Percentiles rank a stretch among this genome's conserved stretches.
Conservation (phyloP, 1,140 invertebrate genomes). For the Oedothorax gibbosus region DNA sequence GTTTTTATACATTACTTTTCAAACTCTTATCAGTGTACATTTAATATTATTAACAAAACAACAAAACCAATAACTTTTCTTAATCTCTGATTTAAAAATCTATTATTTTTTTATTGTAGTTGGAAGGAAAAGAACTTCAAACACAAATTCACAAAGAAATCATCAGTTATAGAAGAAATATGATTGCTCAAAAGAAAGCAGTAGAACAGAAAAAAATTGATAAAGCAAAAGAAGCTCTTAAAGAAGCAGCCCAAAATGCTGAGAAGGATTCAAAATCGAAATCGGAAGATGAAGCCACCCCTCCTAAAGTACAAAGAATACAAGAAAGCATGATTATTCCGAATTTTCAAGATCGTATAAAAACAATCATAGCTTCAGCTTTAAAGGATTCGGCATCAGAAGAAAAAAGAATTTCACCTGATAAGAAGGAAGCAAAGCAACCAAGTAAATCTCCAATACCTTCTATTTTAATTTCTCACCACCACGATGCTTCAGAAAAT, state of each 20-base stretch:
- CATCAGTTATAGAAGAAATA: not conserved
- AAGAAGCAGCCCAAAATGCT: constrained; percentile 32
- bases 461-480: constrained; percentile 9
- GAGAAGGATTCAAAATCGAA: constrained; percentile 10
- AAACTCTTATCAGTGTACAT: too few species aligned
- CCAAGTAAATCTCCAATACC: constrained; percentile 12
- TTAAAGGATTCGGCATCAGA: constrained; percentile 80
- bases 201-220: constrained; percentile 12
- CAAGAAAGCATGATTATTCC: constrained; percentile 72
- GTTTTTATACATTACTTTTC: too few species aligned
- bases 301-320: constrained; percentile 50
- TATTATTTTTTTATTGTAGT: constrained; percentile 20
- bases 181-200: constrained; percentile 17
- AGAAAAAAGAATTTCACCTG: not conserved
- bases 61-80: not conserved
- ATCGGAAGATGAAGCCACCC: constrained; percentile 10
- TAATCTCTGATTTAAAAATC: not conserved
- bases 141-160: constrained; percentile 46
- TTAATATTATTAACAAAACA: too few species aligned
- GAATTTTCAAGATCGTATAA: constrained; percentile 91
- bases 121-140: constrained; percentile 20
- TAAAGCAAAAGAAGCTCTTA: constrained; percentile 10
- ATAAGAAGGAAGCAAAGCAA: not conserved
- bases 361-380: constrained; percentile 90
- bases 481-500: constrained; percentile 3